These are phyloP conservation scores for Phania funesta DNA, from an alignment of 2,888 invertebrate species.

Conservation along the genomic window DNA sequence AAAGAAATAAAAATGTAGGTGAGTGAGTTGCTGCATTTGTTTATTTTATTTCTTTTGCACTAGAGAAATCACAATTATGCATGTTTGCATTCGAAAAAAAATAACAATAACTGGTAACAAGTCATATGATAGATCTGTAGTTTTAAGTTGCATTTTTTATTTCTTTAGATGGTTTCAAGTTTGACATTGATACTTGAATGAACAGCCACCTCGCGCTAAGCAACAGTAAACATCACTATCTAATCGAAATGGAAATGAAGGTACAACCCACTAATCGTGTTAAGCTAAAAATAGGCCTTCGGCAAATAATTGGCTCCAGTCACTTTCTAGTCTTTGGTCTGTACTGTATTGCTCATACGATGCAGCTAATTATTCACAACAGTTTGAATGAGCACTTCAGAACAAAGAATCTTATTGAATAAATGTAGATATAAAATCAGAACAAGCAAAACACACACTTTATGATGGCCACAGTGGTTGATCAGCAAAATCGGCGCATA, in stretches of 20 bases:
- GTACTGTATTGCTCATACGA: too few species aligned
- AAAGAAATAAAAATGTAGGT: conserved; percentile 41
- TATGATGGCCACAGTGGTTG: too few species aligned
- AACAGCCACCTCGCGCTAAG: not conserved
- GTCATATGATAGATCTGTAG: conserved; percentile 7
- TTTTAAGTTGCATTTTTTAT: conserved; percentile 7
- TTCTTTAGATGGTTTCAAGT: conserved; percentile 12
- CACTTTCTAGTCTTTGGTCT: too few species aligned
- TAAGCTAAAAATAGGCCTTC: too few species aligned
- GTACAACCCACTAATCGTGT: too few species aligned
- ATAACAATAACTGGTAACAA: not conserved
- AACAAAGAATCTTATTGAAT: too few species aligned
- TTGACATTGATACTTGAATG: conserved; percentile 21
- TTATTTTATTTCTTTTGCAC: not conserved
- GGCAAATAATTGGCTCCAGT: too few species aligned
- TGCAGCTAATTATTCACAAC: too few species aligned
- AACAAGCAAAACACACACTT: too few species aligned
- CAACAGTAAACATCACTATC: not conserved
- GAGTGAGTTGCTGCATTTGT: conserved; percentile 15
- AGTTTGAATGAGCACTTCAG: too few species aligned
- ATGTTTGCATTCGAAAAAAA: conserved; percentile 18
- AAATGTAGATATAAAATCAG: too few species aligned
- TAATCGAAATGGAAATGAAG: not conserved
- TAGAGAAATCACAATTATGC: conserved; percentile 23
- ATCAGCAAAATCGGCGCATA: too few species aligned